Base-by-base conservation (phyloP, 2,888 invertebrate species). In the Caenorhabditis becei region DNA sequence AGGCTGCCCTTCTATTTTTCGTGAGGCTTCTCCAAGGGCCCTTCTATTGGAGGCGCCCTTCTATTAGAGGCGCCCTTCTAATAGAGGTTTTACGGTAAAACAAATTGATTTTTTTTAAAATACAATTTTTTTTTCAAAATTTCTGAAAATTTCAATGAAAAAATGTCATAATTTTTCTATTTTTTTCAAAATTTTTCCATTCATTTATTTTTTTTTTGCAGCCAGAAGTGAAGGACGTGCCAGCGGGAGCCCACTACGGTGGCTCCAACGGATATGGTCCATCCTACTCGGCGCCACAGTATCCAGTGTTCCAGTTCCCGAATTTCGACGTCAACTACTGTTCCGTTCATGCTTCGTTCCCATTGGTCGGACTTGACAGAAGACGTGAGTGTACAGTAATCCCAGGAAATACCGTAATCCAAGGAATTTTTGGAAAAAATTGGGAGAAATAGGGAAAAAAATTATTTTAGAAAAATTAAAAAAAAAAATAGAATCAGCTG, bases 261-360 rank as follows among this genome's bases (percentile, higher is more conserved):
- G 74, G 66, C 20, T 65, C 16, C 14, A 16, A 65, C 72, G 71
- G 63, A 32, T 53, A 20, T 16, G 24, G 28, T 0, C 37, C 66
- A 20, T 63, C 72, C 8, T 75, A 66, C 75, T n/a, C 49, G 16
- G 74, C 67, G 24, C 80, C 83, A 37, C 81, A 77, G 51, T 86
- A 80, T 44, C 82, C 83, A n/a, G 61, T 67, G 23, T 80, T 59
- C 67, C 70, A 77, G 8, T 72, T 77, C 59, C 84, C 85, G 56
- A 84, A 85, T 61, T 84, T 77, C 37, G 86, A 86, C 62, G 86
- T 86, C 71, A 85, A 85, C 77, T 86, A 86, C 67, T 86, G 86
- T 77, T 84, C 86, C 18, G 85, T 85, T 18, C 85, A 86, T 54
- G 85, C 85, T 35, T 83, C 84, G 28, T 86, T 86, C 83, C 86